Conservation (phyloP, 2,888 invertebrate genomes). For the Oasisia sp. region DNA sequence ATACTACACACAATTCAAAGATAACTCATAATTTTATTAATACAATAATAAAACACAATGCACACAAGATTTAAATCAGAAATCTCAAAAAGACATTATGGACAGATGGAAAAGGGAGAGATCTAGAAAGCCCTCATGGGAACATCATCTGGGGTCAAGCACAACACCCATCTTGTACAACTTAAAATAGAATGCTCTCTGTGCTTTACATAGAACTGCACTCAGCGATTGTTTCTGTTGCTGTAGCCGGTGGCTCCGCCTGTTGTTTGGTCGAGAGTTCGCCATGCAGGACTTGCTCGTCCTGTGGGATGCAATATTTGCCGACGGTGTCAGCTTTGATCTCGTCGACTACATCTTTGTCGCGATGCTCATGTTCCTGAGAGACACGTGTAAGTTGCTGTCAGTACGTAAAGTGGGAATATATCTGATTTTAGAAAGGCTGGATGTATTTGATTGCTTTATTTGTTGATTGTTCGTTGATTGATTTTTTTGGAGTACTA, state of each 20-base stretch:
- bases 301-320: slow-evolving; percentile 86
- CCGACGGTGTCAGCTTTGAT: slow-evolving; percentile 71
- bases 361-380: slow-evolving; percentile 80
- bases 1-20: no score
- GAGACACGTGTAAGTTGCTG: slow-evolving; percentile 74
- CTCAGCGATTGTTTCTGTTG: background rate
- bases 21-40: no score
- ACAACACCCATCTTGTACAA: background rate
- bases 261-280: slow-evolving; percentile 87
- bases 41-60: no score
- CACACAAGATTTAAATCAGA: no score
- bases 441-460: background rate
- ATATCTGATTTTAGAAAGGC: background rate
- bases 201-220: background rate
- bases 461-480: background rate
- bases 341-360: slow-evolving; percentile 78
- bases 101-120: no score
- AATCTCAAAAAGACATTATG: no score
- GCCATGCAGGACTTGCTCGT: slow-evolving; percentile 79
- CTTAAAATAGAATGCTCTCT: background rate
- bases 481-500: background rate
- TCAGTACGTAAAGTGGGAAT: background rate
- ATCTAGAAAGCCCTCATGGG: no score
- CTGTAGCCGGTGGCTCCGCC: slow-evolving; percentile 81
- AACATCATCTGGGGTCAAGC: no score